phyloP scores from a whole-genome alignment of 2,113 vertebrate species.

The Amphilophus citrinellus region DNA sequence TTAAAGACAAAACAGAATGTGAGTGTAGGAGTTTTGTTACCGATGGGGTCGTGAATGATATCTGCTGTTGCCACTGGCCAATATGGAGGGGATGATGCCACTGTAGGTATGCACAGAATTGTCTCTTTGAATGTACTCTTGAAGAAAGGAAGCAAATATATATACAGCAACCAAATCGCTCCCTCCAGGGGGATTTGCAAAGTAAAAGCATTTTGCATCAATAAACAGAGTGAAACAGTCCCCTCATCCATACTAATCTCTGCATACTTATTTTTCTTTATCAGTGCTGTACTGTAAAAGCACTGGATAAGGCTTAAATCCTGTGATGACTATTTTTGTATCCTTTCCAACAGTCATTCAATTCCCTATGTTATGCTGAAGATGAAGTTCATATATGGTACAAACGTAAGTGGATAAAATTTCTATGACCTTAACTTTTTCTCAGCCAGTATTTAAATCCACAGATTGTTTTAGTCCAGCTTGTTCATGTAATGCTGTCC shows the following conservation, averaged over 20 bases:
- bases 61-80: slow-evolving; percentile 51
- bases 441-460: slow-evolving; percentile 53
- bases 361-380: slow-evolving; percentile 22
- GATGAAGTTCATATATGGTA: slow-evolving; percentile 29
- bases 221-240: slow-evolving; percentile 46
- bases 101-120: slow-evolving; percentile 39
- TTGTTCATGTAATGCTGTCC: slow-evolving; percentile 28
- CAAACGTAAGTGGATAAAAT: slow-evolving; percentile 29
- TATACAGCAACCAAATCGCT: slow-evolving; percentile 10
- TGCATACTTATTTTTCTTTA: slow-evolving; percentile 39
- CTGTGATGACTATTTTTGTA: slow-evolving; percentile 6
- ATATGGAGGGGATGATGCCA: slow-evolving; percentile 63
- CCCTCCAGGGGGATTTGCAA: slow-evolving; percentile 37
- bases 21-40: slow-evolving; percentile 63
- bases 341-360: slow-evolving; percentile 22
- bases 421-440: neutral
- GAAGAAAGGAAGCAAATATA: slow-evolving; percentile 50
- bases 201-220: slow-evolving; percentile 40
- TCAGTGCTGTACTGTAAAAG: slow-evolving; percentile 26
- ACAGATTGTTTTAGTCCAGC: slow-evolving; percentile 48
- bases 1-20: slow-evolving; percentile 69
- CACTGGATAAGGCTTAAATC: slow-evolving; percentile 20
- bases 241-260: slow-evolving; percentile 49
- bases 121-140: slow-evolving; percentile 51
- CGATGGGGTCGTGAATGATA: slow-evolving; percentile 65